Conservation (phyloP, 2,888 invertebrate genomes). For the Danaus chrysippus region DNA sequence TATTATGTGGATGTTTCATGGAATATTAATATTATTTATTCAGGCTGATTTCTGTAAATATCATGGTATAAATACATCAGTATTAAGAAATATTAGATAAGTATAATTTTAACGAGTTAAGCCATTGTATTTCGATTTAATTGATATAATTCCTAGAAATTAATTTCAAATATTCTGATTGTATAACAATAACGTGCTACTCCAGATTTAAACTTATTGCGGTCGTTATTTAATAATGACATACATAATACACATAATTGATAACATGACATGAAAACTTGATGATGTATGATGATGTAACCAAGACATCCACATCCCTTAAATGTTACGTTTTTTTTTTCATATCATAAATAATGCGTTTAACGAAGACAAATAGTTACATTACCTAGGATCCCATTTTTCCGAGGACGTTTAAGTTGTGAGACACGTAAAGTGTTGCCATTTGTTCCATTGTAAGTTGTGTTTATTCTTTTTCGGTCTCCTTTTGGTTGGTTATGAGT, state of each 20-base stretch:
- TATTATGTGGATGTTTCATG: too few species aligned
- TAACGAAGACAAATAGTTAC: slow-evolving; percentile 61
- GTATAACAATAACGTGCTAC: too few species aligned
- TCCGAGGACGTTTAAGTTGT: slow-evolving; percentile 63
- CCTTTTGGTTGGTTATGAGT: slow-evolving; percentile 64
- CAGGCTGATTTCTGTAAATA: too few species aligned
- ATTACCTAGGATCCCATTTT: slow-evolving; percentile 65
- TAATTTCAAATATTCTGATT: too few species aligned
- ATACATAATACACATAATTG: background rate
- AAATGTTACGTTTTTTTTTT: slow-evolving; percentile 5
- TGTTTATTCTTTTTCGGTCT: slow-evolving; percentile 61
- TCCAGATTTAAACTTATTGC: background rate
- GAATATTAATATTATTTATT: too few species aligned
- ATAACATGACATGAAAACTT: background rate
- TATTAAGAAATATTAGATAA: too few species aligned
- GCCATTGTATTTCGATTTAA: too few species aligned
- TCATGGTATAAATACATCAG: too few species aligned
- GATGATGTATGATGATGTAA: background rate
- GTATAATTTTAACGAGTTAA: too few species aligned
- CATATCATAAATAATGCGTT: slow-evolving; percentile 47
- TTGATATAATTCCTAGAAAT: too few species aligned
- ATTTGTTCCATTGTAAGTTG: slow-evolving; percentile 67
- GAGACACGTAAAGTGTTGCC: slow-evolving; percentile 69
- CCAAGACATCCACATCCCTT: background rate
- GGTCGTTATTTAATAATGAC: background rate